Percentiles rank a stretch among this genome's conserved stretches.
These are phyloP conservation scores for Ptilonorhynchus violaceus DNA, from an alignment of 2,113 vertebrate genomes.

Conservation along the genomic window DNA sequence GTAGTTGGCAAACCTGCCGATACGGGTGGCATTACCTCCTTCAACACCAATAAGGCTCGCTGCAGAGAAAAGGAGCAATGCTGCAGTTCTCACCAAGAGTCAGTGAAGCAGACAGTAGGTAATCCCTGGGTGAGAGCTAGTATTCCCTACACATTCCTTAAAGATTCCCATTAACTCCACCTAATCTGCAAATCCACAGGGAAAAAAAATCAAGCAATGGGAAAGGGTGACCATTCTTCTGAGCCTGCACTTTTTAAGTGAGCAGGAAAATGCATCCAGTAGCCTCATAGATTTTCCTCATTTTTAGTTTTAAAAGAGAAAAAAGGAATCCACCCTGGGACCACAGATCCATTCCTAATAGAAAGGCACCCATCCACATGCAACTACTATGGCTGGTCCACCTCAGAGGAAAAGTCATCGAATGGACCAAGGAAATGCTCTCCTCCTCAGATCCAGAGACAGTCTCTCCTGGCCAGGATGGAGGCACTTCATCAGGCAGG, in stretches of 20 bases:
- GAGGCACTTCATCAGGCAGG: neutral
- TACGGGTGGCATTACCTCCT: slow-evolving; percentile 94
- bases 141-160: neutral
- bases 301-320: neutral
- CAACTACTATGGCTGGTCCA: neutral
- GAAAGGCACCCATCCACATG: neutral
- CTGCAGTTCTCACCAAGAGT: neutral
- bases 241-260: neutral
- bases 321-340: neutral
- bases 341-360: neutral
- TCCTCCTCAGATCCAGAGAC: neutral
- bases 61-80: slow-evolving; percentile 58
- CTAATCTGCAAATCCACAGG: neutral
- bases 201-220: neutral
- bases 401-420: neutral
- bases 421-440: neutral
- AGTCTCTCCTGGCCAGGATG: neutral
- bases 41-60: slow-evolving; percentile 97
- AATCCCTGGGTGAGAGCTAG: neutral
- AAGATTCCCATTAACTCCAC: neutral
- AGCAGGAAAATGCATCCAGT: neutral
- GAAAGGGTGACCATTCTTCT: neutral
- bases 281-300: neutral
- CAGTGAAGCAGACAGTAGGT: neutral
- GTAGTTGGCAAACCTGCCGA: slow-evolving; percentile 97